phyloP scores from a whole-genome alignment of 2,888 invertebrate species.

The Axea sp. region DNA sequence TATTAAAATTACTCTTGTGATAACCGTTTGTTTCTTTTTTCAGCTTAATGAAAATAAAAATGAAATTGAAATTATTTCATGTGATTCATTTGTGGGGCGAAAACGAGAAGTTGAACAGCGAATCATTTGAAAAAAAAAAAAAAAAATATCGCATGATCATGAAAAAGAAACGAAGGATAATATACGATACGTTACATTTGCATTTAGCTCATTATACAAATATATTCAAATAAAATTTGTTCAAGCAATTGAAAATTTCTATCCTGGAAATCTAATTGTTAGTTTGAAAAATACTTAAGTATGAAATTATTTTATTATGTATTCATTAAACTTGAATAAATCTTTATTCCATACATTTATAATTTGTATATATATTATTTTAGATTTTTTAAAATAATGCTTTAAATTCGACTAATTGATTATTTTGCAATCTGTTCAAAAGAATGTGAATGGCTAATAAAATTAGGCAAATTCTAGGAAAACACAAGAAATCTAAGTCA shows the following conservation, averaged over 20 bases:
- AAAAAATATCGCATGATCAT: constrained; percentile 85
- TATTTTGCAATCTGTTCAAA: constrained; percentile 89
- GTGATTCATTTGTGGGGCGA: constrained; percentile 79
- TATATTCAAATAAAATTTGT: constrained; percentile 87
- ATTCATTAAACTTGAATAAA: too few species aligned
- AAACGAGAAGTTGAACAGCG: constrained; percentile 81
- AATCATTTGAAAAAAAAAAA: constrained; percentile 83
- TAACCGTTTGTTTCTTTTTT: constrained; percentile 39
- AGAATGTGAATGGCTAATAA: constrained; percentile 86
- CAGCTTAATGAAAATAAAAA: constrained; percentile 84
- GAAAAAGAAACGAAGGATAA: constrained; percentile 78
- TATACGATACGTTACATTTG: constrained; percentile 85
- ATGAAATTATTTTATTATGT: too few species aligned
- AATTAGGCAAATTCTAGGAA: constrained; percentile 83
- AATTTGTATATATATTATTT: too few species aligned
- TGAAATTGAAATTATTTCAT: constrained; percentile 84
- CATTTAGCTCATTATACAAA: constrained; percentile 87
- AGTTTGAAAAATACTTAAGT: too few species aligned
- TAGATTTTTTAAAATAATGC: too few species aligned
- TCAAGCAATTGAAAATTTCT: constrained; percentile 88
- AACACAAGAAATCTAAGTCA: constrained; percentile 85
- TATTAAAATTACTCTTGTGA: too few species aligned
- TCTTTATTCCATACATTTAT: too few species aligned
- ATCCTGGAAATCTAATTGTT: constrained; percentile 89
- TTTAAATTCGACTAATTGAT: too few species aligned